Evolutionary conservation across 2,888 invertebrate genomes (phyloP), one percentile per base, ranked within the genome.

Genomic region (Caradrina kadenii): DNA sequence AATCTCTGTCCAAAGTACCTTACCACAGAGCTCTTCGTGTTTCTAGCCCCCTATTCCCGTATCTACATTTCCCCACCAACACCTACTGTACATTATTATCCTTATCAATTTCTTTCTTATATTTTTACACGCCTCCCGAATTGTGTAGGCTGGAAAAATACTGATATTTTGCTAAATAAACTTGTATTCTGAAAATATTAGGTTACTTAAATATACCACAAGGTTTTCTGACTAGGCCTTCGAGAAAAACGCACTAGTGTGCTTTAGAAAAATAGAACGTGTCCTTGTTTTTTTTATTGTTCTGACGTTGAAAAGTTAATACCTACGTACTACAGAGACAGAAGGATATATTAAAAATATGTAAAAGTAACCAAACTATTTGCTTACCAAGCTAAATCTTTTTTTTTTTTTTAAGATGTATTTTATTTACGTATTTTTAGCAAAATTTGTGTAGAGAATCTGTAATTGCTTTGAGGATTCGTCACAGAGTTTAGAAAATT

Each of bases 21-120:
- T 10, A 52, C 17, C n/a, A 7, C 26, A 42, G 8, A 6, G 11
- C 13, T 6, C 2, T 7, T 26, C 2, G 21, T 63, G 10, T 54
- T 26, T 42, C 13, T 7, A 31, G 4, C 5, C 19, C 60, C 13
- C 45, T 66, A 61, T 63, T 49, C 21, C 11, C 4, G 19, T 60
- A 56, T 60, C 31, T 31, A 49, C 17, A 48, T 52, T 74, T 68
- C 63, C 31, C 48, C 66, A 21, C 31, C 35, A 45, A 49, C 52
- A 55, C 54, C 26, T 54, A 64, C 26, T 26, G 26, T 26, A 26
- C 21, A 50, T 59, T 67, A 45, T 17, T 80, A 17, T 19, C 35
- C 39, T 71, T 80, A 75, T 76, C 63, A 76, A 63, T 80, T 65
- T 79, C 59, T 54, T 75, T 56, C 49, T n/a, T 55, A 60, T 63